Base-by-base conservation (phyloP, 2,888 invertebrate species). In the Lasius fuliginosus region DNA sequence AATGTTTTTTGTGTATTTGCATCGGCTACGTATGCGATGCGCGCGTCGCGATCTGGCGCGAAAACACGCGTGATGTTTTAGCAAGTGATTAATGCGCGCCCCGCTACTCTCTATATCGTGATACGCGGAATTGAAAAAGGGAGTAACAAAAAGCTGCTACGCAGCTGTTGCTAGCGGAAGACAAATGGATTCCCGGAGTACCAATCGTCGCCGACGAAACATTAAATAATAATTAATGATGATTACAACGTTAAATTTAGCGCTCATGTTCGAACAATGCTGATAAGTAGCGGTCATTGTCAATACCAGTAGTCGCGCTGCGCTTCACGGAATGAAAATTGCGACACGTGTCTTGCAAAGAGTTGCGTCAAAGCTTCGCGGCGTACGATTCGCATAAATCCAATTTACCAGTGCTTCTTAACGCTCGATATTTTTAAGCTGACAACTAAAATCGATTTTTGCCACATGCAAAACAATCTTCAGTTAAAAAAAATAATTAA, bases 191-290 rank as follows among this genome's bases (percentile, higher is more conserved):
- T 86, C 86, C 74, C 65, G 53, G 86, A 86, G 82, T 65, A 71
- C 71, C 85, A 86, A 86, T 86, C 76, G 69, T 75, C 82, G 82
- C 71, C 71, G 71, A 65, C 67, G 18, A 62, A 82, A 65, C 58
- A 64, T 82, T 85, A 76, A 86, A 85, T 87, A 77, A 87, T 87
- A 83, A 86, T 69, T 76, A 85, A 87, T 81, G 75, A 76, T 60
- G 77, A 71, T 84, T 69, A 84, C 81, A 18, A 53, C 81, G 83
- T 84, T n/a, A n/a, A 68, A 60, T 64, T 53, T 53, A 53, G 64
- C 64, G 64, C 74, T 23, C 53, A 53, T 53, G 53, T 40, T 46
- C 79, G 46, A 73, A 81, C 79, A 81, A 81, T 49, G 46, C 73
- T 73, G 79, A 81, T 81, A 81, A 81, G 27, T 73, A 36, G 79